Percentiles rank a stretch among this genome's conserved stretches.
Conservation (phyloP, 2,888 invertebrate genomes). For the Adelognathus sp. region DNA sequence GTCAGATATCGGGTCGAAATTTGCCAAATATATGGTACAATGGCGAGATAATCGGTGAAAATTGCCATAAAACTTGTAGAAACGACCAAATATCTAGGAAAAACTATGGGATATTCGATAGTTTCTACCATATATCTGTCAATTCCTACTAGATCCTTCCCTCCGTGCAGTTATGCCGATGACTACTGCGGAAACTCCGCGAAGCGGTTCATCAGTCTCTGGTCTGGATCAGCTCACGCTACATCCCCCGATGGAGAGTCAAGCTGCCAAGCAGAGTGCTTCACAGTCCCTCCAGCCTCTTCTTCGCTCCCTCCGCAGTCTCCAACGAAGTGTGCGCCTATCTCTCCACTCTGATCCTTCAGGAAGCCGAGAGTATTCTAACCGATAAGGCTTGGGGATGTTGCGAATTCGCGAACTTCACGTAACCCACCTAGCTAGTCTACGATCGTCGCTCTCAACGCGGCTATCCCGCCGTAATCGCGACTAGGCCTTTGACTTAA, state of each 20-base stretch:
- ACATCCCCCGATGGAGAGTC: not conserved
- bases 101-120: no score
- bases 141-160: no score
- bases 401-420: not conserved
- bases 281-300: not conserved
- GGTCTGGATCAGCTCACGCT: not conserved
- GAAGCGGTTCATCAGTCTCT: not conserved
- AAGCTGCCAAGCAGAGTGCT: conserved; percentile 7
- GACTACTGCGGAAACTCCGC: not conserved
- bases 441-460: conserved; percentile 3
- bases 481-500: conserved; percentile 36
- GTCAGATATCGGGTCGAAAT: no score
- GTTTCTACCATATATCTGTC: no score
- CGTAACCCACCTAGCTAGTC: not conserved
- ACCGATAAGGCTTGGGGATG: conserved; percentile 20
- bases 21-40: no score
- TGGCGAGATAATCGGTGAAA: no score
- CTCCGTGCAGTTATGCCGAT: not conserved
- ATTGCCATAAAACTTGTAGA: no score
- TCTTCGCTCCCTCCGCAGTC: not conserved
- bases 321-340: not conserved
- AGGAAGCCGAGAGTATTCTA: conserved; percentile 26
- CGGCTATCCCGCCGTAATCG: conserved; percentile 29
- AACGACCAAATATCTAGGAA: no score
- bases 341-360: conserved; percentile 8